phyloP scores from a whole-genome alignment of 2,113 vertebrate species.

The Hirundichthys speculiger region DNA sequence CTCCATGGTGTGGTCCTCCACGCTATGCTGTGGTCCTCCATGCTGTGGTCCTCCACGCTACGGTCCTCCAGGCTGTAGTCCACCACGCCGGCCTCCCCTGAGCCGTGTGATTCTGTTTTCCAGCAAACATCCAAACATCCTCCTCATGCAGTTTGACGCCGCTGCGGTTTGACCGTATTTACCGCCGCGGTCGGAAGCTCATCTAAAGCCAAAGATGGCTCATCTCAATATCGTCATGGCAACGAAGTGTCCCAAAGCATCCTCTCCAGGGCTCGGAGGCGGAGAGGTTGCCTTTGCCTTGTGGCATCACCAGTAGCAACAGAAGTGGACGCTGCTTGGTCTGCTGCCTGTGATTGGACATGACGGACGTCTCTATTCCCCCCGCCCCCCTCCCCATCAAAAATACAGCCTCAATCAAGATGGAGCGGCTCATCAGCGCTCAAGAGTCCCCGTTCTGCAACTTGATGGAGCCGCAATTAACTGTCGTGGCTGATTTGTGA shows the following conservation, averaged over 20 bases:
- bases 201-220: conserved; percentile 52
- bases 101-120: too few species aligned
- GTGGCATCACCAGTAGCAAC: conserved; percentile 51
- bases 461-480: conserved; percentile 59
- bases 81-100: too few species aligned
- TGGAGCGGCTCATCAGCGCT: conserved; percentile 53
- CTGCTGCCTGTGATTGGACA: conserved; percentile 54
- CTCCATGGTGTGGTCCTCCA: too few species aligned
- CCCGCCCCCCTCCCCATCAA: neutral
- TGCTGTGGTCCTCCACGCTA: too few species aligned
- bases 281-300: conserved; percentile 16
- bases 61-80: too few species aligned
- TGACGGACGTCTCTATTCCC: conserved; percentile 52
- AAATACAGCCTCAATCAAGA: conserved; percentile 57
- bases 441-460: conserved; percentile 39
- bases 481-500: conserved; percentile 33
- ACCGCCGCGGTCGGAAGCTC: conserved; percentile 29
- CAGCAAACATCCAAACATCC: conserved; percentile 35
- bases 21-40: too few species aligned
- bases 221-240: conserved; percentile 56
- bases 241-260: conserved; percentile 65
- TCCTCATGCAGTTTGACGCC: conserved; percentile 24
- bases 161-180: conserved; percentile 30
- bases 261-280: conserved; percentile 25
- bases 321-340: conserved; percentile 40